These are phyloP conservation scores for Arge pagana DNA, from an alignment of 2,888 invertebrate species.

Conservation along the genomic window DNA sequence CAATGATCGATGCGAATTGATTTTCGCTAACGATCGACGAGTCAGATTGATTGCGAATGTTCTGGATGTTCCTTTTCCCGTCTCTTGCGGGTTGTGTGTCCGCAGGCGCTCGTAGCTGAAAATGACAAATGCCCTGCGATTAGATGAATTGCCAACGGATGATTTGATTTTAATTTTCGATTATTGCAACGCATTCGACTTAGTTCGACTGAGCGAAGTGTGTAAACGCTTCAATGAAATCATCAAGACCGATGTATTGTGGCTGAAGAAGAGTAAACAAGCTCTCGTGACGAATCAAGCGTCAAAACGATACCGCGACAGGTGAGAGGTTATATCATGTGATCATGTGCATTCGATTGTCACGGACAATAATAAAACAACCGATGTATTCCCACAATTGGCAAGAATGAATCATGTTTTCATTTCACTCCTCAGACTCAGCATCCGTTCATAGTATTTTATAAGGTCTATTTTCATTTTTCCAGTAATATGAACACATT, in stretches of 20 bases:
- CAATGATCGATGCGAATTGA: too few relatives aligned
- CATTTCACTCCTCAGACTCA: neutral
- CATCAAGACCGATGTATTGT: constrained; percentile 56
- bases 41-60: too few relatives aligned
- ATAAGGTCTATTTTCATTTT: neutral
- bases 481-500: constrained; percentile 15
- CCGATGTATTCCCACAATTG: too few relatives aligned
- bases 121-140: constrained; percentile 45
- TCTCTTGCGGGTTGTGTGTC: too few relatives aligned
- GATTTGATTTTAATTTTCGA: constrained; percentile 62
- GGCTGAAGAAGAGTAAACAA: constrained; percentile 45
- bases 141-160: constrained; percentile 57
- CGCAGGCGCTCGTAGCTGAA: too few relatives aligned
- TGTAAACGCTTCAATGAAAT: constrained; percentile 59
- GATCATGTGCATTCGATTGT: neutral
- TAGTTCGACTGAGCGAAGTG: constrained; percentile 60
- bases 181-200: constrained; percentile 60
- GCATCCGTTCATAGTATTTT: neutral
- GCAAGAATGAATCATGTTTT: too few relatives aligned
- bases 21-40: too few relatives aligned
- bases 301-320: constrained; percentile 44
- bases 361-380: too few relatives aligned
- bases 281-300: constrained; percentile 53
- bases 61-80: too few relatives aligned
- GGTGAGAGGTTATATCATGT: constrained; percentile 37